These are phyloP conservation scores for Diaprepes abbreviatus DNA, from an alignment of 2,888 invertebrate genomes.

Conservation along the genomic window DNA sequence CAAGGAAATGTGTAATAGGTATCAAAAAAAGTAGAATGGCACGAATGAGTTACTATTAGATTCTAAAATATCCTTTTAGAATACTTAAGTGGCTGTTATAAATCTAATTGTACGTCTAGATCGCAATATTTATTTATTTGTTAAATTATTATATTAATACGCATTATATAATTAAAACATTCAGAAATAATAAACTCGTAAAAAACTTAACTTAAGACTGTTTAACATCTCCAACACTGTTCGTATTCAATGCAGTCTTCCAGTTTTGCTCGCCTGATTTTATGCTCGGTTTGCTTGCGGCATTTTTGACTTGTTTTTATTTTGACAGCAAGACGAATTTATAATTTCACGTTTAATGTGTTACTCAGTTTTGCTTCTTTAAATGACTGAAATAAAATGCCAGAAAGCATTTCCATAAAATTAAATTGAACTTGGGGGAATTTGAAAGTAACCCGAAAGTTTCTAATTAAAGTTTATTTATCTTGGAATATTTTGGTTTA, in stretches of 20 bases:
- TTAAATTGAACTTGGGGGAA: conserved; percentile 13
- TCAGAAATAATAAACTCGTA: too few relatives aligned
- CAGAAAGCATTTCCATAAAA: conserved; percentile 18
- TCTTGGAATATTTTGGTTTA: conserved; percentile 8
- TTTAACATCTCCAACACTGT: conserved; percentile 1
- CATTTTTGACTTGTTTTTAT: conserved; percentile 52
- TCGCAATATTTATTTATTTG: too few relatives aligned
- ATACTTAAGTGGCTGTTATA: too few relatives aligned
- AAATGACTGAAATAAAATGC: conserved; percentile 22
- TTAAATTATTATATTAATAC: too few relatives aligned
- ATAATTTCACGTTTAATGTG: conserved; percentile 27
- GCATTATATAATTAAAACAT: too few relatives aligned
- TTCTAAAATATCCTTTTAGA: too few relatives aligned
- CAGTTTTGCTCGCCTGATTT: conserved; percentile 58
- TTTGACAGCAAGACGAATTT: conserved; percentile 62
- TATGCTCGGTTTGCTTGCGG: conserved; percentile 62
- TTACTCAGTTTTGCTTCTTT: conserved; percentile 19
- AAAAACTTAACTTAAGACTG: too few relatives aligned
- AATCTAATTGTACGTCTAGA: too few relatives aligned
- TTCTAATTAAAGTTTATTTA: conserved; percentile 13
- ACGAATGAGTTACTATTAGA: too few relatives aligned
- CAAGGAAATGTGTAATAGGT: too few relatives aligned
- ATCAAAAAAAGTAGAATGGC: too few relatives aligned
- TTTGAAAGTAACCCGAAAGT: conserved; percentile 10
- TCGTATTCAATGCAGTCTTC: not conserved